Base-by-base conservation (phyloP, 2,888 invertebrate species). In the Nesidiocoris tenuis region DNA sequence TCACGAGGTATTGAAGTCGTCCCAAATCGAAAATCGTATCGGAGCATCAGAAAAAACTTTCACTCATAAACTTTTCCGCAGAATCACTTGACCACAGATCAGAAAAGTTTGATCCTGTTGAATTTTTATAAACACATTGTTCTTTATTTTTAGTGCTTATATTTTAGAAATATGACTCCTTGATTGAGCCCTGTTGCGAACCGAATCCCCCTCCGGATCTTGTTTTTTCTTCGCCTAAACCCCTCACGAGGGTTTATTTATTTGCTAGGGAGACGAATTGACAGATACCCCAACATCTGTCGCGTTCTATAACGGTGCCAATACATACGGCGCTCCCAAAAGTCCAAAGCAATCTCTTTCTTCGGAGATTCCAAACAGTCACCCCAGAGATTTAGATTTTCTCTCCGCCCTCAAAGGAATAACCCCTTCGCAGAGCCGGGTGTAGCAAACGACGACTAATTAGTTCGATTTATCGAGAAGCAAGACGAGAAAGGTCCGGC, bases 401-500 rank as follows among this genome's bases (percentile, higher is more conserved):
- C 39, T 39, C 3, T 12, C 39, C 39, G 3, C 12, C 39, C 39
- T 39, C 39, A 12, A 39, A 39, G 12, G 39, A 12, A 12, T 12
- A 39, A 7, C 39, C 39, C 39, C 12, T 39, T 39, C 39, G n/a
- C n/a, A 39, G 39, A 39, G 39, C 39, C 39, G 39, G 39, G 39
- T 39, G 39, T 39, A 39, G 39, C 39, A 39, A 39, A 39, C 39
- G 39, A 39, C 39, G 39, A 72, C 72, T 72, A 72, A 72, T 72
- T 72, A 72, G 61, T 54, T 39, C 61, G 57, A 72, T 72, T 72
- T 72, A 72, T 72, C 57, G 72, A 54, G 39, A 72, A 72, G 61
- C 72, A 72, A 72, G 39, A 39, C 39, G 39, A 39, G 39, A 12
- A 39, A 39, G 39, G 39, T 39, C 39, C 39, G 12, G 39, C 39